A percentile compares a stretch with the other conserved stretches of the same genome.
Evolutionary conservation across 2,797 vertebrate genomes (phyloP).

Genomic region (Pogonophryne albipinna): DNA sequence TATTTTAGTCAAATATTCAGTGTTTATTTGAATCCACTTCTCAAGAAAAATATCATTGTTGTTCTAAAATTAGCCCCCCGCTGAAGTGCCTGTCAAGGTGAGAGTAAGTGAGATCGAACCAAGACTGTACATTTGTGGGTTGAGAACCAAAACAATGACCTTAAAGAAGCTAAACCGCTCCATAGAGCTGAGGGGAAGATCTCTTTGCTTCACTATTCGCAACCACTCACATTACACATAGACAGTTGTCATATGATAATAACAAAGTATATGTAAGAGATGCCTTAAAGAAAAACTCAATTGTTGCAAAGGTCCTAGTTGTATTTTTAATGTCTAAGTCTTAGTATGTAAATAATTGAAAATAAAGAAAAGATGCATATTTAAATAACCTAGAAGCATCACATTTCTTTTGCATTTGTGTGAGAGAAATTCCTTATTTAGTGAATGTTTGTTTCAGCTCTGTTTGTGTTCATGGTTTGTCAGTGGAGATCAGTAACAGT

Average conservation of each 20-base stretch:
- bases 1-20: not conserved
- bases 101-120: not conserved
- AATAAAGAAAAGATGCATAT: not conserved
- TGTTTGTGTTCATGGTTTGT: slow-evolving; percentile 2
- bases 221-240: not conserved
- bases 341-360: not conserved
- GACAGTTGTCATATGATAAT: not conserved
- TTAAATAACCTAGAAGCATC: not conserved
- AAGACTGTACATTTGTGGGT: not conserved
- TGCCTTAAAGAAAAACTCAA: not conserved
- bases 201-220: not conserved
- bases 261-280: not conserved
- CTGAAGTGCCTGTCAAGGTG: not conserved
- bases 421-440: not conserved
- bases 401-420: not conserved
- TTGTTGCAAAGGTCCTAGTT: not conserved
- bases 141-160: not conserved
- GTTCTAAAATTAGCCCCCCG: not conserved
- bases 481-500: slow-evolving; percentile 2
- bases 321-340: not conserved
- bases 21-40: not conserved
- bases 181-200: not conserved
- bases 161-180: not conserved
- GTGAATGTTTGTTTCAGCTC: not conserved
- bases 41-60: not conserved